Conservation (phyloP, 2,797 vertebrate genomes). For the Graptemys geographica region DNA sequence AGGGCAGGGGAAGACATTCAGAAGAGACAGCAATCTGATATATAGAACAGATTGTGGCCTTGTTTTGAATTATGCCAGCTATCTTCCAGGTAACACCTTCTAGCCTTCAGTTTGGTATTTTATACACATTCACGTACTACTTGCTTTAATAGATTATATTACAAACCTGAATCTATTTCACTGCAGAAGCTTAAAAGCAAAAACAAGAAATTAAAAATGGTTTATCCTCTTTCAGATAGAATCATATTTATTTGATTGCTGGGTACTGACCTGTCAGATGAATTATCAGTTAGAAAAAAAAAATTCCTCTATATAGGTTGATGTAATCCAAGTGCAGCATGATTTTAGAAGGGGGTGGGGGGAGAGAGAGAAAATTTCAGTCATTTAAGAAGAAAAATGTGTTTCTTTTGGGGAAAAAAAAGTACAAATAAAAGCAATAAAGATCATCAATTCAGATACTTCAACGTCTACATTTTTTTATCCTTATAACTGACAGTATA, state of each 20-base stretch:
- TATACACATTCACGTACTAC: neutral
- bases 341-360: neutral
- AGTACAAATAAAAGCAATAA: too few species aligned
- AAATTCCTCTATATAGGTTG: neutral
- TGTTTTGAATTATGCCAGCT: neutral
- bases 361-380: too few species aligned
- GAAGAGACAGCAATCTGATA: neutral
- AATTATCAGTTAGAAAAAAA: neutral
- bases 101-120: neutral
- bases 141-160: neutral
- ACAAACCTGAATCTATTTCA: neutral
- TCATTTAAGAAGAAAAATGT: too few species aligned
- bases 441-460: too few species aligned
- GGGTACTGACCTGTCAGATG: neutral
- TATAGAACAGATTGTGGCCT: neutral
- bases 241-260: too few species aligned
- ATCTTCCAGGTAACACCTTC: neutral
- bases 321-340: neutral
- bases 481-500: too few species aligned
- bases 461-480: too few species aligned
- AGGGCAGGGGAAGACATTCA: neutral
- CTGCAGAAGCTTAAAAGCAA: neutral
- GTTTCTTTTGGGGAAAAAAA: too few species aligned
- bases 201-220: neutral
- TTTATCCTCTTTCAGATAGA: neutral